Conservation (phyloP, 2,797 vertebrate species). For the Cuniculus paca region DNA sequence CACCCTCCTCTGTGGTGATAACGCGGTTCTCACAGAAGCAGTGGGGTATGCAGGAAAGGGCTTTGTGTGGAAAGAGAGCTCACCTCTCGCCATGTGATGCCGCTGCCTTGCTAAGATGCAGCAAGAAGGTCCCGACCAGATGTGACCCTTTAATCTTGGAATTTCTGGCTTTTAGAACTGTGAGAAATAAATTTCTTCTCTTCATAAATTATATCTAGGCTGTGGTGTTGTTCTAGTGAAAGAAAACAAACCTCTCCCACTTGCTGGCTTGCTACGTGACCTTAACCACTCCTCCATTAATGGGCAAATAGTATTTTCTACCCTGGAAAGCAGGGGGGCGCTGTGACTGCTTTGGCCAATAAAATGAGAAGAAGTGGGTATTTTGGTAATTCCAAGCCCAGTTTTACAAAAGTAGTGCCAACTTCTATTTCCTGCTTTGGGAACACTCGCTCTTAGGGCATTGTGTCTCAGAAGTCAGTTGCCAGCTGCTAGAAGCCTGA, state of each 20-base stretch:
- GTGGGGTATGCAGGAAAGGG: neutral
- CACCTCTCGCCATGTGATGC: too few relatives aligned
- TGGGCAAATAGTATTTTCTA: neutral
- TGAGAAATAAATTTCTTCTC: neutral
- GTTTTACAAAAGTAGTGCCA: neutral
- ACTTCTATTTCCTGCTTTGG: neutral
- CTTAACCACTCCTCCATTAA: neutral
- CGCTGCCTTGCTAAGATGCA: neutral
- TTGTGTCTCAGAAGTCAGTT: neutral
- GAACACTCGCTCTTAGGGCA: neutral
- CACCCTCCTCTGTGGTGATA: neutral
- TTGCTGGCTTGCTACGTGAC: neutral
- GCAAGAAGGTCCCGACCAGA: neutral
- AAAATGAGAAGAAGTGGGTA: neutral
- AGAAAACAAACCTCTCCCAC: neutral
- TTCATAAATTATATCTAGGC: neutral
- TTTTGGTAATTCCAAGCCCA: neutral
- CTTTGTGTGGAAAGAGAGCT: neutral
- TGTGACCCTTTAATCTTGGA: neutral
- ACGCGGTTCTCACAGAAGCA: neutral
- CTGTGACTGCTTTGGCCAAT: neutral
- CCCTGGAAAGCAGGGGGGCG: neutral
- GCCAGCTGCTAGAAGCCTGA: neutral
- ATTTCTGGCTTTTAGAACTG: neutral
- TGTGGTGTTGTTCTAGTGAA: too few relatives aligned